Conservation (phyloP, 2,113 vertebrate genomes). For the Bostrychus sinensis region DNA sequence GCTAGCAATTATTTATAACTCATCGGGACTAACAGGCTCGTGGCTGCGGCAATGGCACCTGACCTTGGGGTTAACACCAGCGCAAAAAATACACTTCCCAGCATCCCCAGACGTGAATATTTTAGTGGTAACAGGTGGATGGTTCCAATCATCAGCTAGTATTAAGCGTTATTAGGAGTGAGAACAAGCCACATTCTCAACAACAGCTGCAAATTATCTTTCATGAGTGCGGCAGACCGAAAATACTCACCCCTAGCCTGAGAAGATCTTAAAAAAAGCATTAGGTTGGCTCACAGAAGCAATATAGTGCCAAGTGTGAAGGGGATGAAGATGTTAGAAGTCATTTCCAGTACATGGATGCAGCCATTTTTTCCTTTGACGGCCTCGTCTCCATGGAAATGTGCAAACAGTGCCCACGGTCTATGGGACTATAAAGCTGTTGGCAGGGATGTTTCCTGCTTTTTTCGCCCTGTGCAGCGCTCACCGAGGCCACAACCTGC, state of each 20-base stretch:
- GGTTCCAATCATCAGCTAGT: slow-evolving; percentile 23
- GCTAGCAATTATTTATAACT: slow-evolving; percentile 72
- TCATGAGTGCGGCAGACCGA: slow-evolving; percentile 19
- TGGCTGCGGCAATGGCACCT: slow-evolving; percentile 59
- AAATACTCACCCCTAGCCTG: slow-evolving; percentile 32
- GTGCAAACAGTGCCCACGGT: slow-evolving; percentile 73
- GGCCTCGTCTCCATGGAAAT: slow-evolving; percentile 69
- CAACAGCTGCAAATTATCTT: slow-evolving; percentile 48
- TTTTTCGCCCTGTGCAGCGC: slow-evolving; percentile 33
- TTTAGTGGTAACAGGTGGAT: slow-evolving; percentile 48
- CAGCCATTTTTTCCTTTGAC: slow-evolving; percentile 57
- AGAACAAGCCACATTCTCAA: slow-evolving; percentile 32
- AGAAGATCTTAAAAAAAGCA: slow-evolving; percentile 36
- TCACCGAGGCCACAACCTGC: slow-evolving; percentile 41
- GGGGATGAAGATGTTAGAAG: slow-evolving; percentile 66
- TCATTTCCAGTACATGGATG: slow-evolving; percentile 76
- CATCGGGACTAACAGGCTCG: slow-evolving; percentile 49
- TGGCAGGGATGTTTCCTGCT: slow-evolving; percentile 44
- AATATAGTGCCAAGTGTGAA: slow-evolving; percentile 61
- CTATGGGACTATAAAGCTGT: slow-evolving; percentile 62
- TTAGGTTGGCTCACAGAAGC: slow-evolving; percentile 47
- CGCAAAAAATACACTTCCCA: slow-evolving; percentile 26
- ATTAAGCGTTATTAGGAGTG: slow-evolving; percentile 18
- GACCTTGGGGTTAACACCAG: slow-evolving; percentile 55
- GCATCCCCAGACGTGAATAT: slow-evolving; percentile 47